Base-by-base conservation (phyloP, 2,888 invertebrate species). In the Euplexia lucipara region DNA sequence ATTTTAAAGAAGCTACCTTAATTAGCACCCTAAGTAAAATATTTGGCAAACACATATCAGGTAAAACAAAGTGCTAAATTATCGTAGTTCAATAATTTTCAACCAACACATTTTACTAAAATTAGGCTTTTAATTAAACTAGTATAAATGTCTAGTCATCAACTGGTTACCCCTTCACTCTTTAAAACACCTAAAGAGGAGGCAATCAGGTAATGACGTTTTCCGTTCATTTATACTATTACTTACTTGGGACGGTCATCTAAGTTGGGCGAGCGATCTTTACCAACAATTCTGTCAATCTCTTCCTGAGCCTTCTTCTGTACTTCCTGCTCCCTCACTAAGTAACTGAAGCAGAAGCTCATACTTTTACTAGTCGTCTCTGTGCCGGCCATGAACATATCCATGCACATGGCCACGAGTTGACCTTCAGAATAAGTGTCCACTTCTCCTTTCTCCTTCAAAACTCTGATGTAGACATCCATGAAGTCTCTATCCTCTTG, bases 371-470 rank as follows among this genome's bases (percentile, higher is more conserved):
- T 97, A 0, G 98, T 98, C 0, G 98, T 98, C 91, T 98, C 98
- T 0, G 98, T 97, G 0, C 98, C 98, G 22, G 98, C 98, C 95
- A 98, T 96, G 82, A 98, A 98, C 96, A 98, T 96, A 82, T 98
- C 98, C 96, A 98, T 95, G 82, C 98, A 98, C 82, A 97, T 96
- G 0, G 98, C 97, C 62, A 98, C 89, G 56, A 98, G 90, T 81
- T 98, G 98, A 9, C 96, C 96, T 86, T 98, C 98, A 75, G 96
- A 95, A 86, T 97, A 96, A 3, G 96, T 96, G 0, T 93, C 89
- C 3, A 95, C 91, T 58, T 96, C 96, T 9, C 96, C 95, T 18
- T 96, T 91, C 4, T 96, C 96, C 48, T 96, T 95, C 69, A 98
- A 89, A 67, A 96, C 96, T 82, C 97, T 96, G 56, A 98, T 91